phyloP scores from a whole-genome alignment of 1,140 invertebrate genomes.

The Procambarus clarkii region DNA sequence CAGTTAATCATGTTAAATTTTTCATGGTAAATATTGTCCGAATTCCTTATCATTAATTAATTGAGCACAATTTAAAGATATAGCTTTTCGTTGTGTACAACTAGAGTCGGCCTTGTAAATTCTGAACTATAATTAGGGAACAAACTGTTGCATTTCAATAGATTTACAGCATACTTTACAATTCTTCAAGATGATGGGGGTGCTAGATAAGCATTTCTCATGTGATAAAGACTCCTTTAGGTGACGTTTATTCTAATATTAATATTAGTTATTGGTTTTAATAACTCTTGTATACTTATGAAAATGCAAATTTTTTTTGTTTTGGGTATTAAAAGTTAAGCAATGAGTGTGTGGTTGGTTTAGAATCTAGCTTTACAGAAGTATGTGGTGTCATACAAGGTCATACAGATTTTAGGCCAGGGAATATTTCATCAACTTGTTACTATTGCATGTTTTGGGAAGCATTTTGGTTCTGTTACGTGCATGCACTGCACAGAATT shows the following conservation, averaged over 20 bases:
- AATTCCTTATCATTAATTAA: not conserved
- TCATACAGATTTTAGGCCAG: not conserved
- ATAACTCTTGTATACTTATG: not conserved
- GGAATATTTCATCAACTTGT: not conserved
- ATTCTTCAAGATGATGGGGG: not conserved
- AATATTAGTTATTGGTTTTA: not conserved
- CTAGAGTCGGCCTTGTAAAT: not conserved
- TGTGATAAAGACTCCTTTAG: not conserved
- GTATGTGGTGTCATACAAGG: not conserved
- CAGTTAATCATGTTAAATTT: not conserved
- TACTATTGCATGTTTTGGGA: slow-evolving; percentile 1
- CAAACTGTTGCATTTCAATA: not conserved
- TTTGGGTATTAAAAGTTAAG: not conserved
- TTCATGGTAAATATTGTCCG: not conserved
- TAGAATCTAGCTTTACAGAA: not conserved
- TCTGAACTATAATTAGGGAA: not conserved
- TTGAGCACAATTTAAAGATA: slow-evolving; percentile 18
- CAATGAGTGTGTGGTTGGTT: not conserved
- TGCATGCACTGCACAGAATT: slow-evolving; percentile 7
- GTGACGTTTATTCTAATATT: too few relatives aligned
- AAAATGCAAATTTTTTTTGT: not conserved
- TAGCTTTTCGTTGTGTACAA: not conserved
- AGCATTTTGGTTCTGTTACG: not conserved
- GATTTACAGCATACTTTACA: not conserved
- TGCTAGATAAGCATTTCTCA: not conserved